Evolutionary conservation across 2,113 vertebrate species (phyloP), one percentile per base, ranked within the genome.

Genomic region (Pao palembangensis): DNA sequence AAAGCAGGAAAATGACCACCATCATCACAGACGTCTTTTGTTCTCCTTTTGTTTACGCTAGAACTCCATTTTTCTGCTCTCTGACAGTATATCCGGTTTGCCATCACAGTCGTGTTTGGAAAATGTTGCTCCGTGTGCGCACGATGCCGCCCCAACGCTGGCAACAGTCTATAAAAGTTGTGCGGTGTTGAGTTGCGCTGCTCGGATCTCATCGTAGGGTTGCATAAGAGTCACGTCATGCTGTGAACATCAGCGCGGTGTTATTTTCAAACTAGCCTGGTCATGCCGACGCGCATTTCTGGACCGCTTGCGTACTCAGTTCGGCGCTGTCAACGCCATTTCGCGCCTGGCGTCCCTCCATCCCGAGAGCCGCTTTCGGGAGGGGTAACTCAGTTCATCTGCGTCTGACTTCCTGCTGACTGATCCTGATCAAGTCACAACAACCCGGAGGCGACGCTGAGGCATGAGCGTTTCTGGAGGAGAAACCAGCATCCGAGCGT

Each of bases 191-290:
- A 19, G 76, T 88, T 85, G 61, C 85, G 67, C 76, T 70, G 66
- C 67, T 57, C 58, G 15, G 47, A 28, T 56, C 67, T 76, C 69
- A 56, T 65, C 71, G 72, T 71, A 59, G 16, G 50, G 65, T 80
- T 84, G 75, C 82, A 65, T 83, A 83, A 86, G 71, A 18, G 28
- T 77, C 53, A 55, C 82, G 68, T 88, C 80, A 88, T 56, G 43
- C 69, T 48, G 13, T 6, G 56, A 64, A 75, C 78, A 75, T 71
- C 51, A 28, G 75, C 70, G 6, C 23, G 68, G 78, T 85, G 80
- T 83, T 84, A 83, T 81, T 86, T 87, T 80, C 84, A 69, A 83
- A 82, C 80, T 38, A 71, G 83, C 78, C 80, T 55, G 80, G 79
- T 87, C 84, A 85, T 77, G 83, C 71, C 50, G 38, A 19, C 43